Evolutionary conservation across 1,140 invertebrate genomes (phyloP).

Genomic region (Drosophila tropicalis): DNA sequence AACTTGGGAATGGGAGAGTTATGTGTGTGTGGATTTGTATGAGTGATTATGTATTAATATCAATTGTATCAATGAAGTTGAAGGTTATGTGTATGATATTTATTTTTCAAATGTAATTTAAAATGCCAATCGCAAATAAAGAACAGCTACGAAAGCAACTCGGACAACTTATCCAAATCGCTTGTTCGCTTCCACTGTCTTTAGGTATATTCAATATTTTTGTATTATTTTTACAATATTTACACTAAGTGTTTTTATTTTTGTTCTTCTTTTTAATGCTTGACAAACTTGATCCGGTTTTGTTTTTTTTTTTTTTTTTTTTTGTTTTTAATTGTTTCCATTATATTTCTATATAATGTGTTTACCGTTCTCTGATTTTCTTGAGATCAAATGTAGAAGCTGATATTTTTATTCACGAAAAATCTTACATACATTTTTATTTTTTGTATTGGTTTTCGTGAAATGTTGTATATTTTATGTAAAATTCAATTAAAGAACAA

Average conservation of each 20-base stretch:
- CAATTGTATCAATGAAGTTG: constrained; percentile 47
- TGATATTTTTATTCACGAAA: constrained; percentile 57
- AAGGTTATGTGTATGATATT: constrained; percentile 31
- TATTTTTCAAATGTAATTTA: constrained; percentile 56
- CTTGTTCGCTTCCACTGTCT: constrained; percentile 13
- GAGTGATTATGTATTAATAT: constrained; percentile 25
- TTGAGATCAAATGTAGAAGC: constrained; percentile 75
- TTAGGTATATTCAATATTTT: constrained; percentile 63
- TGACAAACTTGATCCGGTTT: constrained; percentile 36
- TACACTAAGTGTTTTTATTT: constrained; percentile 71
- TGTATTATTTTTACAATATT: constrained; percentile 77
- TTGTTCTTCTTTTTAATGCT: background rate
- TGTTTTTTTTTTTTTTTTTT: constrained; percentile 19
- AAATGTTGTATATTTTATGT: constrained; percentile 45
- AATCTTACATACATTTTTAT: constrained; percentile 64
- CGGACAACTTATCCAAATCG: background rate
- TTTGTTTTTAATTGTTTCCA: constrained; percentile 24
- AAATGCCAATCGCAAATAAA: constrained; percentile 70
- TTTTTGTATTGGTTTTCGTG: constrained; percentile 44
- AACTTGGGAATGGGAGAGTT: constrained; percentile 5
- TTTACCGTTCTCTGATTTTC: constrained; percentile 37
- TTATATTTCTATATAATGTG: constrained; percentile 9
- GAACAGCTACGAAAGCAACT: constrained; percentile 30
- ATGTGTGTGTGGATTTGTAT: constrained; percentile 15
- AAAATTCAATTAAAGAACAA: constrained; percentile 67